These are phyloP conservation scores for Lycaena phlaeas DNA, from an alignment of 2,888 invertebrate genomes.

Conservation along the genomic window DNA sequence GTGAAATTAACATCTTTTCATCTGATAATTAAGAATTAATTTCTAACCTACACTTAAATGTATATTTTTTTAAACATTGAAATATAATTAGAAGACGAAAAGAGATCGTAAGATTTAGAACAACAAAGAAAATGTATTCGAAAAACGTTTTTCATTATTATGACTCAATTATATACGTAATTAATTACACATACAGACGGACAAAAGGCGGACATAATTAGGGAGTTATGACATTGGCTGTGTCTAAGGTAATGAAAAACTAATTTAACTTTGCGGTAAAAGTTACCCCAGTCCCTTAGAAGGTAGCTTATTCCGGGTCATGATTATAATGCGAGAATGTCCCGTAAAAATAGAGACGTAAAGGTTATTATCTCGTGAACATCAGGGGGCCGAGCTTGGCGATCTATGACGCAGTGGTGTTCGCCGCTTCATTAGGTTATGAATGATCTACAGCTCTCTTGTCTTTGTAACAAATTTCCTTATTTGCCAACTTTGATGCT, in stretches of 20 bases:
- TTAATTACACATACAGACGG: slow-evolving; percentile 51
- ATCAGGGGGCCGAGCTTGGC: background rate
- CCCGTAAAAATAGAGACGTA: background rate
- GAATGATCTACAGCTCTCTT: slow-evolving; percentile 27
- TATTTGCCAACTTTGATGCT: slow-evolving; percentile 28
- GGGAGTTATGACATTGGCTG: slow-evolving; percentile 35
- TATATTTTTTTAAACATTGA: too few species aligned
- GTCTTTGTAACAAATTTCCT: slow-evolving; percentile 29
- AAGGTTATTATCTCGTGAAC: background rate
- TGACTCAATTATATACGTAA: slow-evolving; percentile 53
- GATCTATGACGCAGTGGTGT: slow-evolving; percentile 2
- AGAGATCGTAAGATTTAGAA: too few species aligned
- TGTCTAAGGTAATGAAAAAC: slow-evolving; percentile 41
- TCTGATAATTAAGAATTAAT: too few species aligned
- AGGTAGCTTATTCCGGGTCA: slow-evolving; percentile 2
- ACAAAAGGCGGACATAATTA: slow-evolving; percentile 36
- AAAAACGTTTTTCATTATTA: slow-evolving; percentile 30
- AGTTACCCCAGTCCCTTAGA: slow-evolving; percentile 23
- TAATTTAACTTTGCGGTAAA: slow-evolving; percentile 41
- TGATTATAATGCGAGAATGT: slow-evolving; percentile 2
- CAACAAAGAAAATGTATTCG: too few species aligned
- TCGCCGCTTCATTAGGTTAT: slow-evolving; percentile 30
- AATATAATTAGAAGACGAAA: too few species aligned
- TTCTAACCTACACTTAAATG: too few species aligned
- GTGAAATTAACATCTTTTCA: too few species aligned